Evolutionary conservation across 2,888 invertebrate species (phyloP), one percentile per base, ranked within the genome.

Genomic region (Phortica okadai): DNA sequence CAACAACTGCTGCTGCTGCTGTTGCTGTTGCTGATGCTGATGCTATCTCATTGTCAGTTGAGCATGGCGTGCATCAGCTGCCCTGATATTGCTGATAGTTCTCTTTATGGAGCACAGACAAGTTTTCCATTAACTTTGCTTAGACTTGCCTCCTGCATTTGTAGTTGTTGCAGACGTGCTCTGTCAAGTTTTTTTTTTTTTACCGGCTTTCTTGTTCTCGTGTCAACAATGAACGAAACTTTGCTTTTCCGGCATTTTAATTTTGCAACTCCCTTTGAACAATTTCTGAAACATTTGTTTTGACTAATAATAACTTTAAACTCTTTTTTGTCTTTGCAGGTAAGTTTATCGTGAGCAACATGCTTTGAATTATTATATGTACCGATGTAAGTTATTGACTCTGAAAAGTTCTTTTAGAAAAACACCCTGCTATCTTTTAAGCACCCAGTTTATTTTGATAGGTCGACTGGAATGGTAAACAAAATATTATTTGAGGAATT

Each of bases 401-500:
- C 41, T 41, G 33, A 11, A 10, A 64, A 33, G 33, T 41, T 33
- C 14, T 64, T 14, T 6, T 1, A 8, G 21, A 69, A 69, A 21
- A 33, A 42, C 7, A 16, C 21, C 10, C 16, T 69, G 21, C n/a
- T 41, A 6, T 16, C 41, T 69, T 66, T 21, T 8, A 21, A 42
- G 50, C 45, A 11, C 45, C 11, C n/a, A 54, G 70, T 72, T 72
- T 72, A 72, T 72, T 72, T 72, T 33, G 14, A 56, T 11, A 54
- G 25, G 54, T 33, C 70, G 33, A 72, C 21, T 33, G 54, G 11
- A 72, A 72, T 72, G 54, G 45, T 72, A 72, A 72, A 72, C 70
- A 54, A 72, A 72, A 72, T 72, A 33, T 56, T 56, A 10, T 16
- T 25, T 10, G 16, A 25, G 62, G 6, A 62, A 62, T 62, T 62